Base-by-base conservation (phyloP, 2,888 invertebrate species). In the Trachelus tabidus region DNA sequence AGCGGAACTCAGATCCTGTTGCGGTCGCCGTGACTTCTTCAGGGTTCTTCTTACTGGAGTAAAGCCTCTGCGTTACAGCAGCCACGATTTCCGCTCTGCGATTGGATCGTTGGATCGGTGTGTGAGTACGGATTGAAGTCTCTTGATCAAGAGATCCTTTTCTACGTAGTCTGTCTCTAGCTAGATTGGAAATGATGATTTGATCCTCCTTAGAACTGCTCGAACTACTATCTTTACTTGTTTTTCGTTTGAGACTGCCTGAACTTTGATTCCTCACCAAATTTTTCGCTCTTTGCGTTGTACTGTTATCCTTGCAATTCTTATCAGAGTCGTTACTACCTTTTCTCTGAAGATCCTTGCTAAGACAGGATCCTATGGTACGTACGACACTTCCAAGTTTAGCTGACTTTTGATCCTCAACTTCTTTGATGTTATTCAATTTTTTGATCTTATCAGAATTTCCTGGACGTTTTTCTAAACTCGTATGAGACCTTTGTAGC, bases 41-140 rank as follows among this genome's bases (percentile, higher is more conserved):
- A 1, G 79, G 12, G 1, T 79, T 80, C 75, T 89, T 90, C 56
- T 86, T 89, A 69, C 87, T 94, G 1, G 94, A 93, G 87, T 95
- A 95, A 23, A 95, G 90, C 84, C 95, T 92, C 84, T 94, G 94
- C 3, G 95, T 95, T 3, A 95, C 95, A 0, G 95, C 95, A 4
- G 95, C 95, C 3, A 95, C 95, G 76, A 95, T 95, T 90, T 95
- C 94, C 33, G 95, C 94, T 85, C 95, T 92, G 87, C 94, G 94
- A 71, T 92, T 85, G 1, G 86, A 82, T 35, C 88, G 85, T 75
- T 89, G 89, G 34, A 90, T 89, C 4, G 86, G 85, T 23, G 88
- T 88, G 76, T 89, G 87, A 33, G 83, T 69, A 33, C 84, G 85
- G 2, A 79, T 73, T 0, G 82, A 76, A 4, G 76, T 34, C 31